phyloP scores from a whole-genome alignment of 2,888 invertebrate genomes.

The Strigamia maritima region DNA sequence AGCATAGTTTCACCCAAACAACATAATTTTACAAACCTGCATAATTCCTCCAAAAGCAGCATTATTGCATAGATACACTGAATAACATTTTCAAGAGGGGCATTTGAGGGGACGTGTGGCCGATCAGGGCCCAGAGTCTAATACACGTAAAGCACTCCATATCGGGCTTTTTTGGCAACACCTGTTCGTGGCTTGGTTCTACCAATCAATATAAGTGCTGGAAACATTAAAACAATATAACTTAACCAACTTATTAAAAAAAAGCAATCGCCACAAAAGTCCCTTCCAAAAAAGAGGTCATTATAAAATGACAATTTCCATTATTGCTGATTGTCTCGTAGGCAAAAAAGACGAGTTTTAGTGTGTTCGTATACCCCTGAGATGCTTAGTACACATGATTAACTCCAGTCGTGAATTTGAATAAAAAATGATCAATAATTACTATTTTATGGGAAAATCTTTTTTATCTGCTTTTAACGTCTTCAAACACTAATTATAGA shows the following conservation, averaged over 20 bases:
- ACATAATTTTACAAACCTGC: too few relatives aligned
- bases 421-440: slow-evolving; percentile 5
- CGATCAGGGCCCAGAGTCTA: too few relatives aligned
- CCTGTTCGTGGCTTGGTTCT: too few relatives aligned
- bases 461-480: not conserved
- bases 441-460: not conserved
- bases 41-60: too few relatives aligned
- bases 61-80: too few relatives aligned
- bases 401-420: not conserved
- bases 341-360: not conserved
- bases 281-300: not conserved
- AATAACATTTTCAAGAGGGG: too few relatives aligned
- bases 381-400: not conserved
- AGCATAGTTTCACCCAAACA: too few relatives aligned
- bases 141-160: too few relatives aligned
- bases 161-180: too few relatives aligned
- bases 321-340: not conserved
- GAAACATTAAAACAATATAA: too few relatives aligned
- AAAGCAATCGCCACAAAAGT: not conserved
- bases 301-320: not conserved
- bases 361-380: not conserved
- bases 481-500: not conserved
- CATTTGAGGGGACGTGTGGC: too few relatives aligned
- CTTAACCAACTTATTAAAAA: not conserved
- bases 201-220: too few relatives aligned